Conservation (phyloP, 2,797 vertebrate species). For the Etheostoma perlongum region DNA sequence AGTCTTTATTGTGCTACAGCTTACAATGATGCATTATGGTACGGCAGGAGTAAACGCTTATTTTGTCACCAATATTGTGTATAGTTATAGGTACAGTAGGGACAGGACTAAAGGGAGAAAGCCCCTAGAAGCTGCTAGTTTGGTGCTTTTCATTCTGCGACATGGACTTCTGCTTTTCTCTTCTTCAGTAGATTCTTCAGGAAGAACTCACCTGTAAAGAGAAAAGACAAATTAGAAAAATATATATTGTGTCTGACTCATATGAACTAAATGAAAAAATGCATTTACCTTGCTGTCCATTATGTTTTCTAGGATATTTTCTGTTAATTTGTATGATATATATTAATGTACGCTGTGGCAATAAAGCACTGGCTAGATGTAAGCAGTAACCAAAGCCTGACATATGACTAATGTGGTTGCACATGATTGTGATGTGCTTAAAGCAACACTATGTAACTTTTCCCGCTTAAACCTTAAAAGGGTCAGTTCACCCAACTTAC, state of each 20-base stretch:
- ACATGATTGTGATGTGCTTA: not conserved
- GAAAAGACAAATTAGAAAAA: not conserved
- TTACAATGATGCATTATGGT: not conserved
- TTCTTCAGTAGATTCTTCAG: conserved; percentile 94
- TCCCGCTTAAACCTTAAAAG: not conserved
- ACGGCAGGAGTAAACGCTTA: not conserved
- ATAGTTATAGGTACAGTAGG: not conserved
- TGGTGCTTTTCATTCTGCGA: conserved; percentile 60
- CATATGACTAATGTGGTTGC: not conserved
- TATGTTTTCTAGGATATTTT: not conserved
- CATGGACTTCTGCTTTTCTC: conserved; percentile 84
- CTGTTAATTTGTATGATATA: not conserved
- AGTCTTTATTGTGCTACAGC: not conserved
- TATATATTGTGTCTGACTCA: not conserved
- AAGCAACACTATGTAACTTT: too few relatives aligned
- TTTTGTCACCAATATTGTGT: not conserved
- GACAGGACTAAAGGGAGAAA: not conserved
- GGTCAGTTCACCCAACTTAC: not conserved
- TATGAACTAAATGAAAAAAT: not conserved
- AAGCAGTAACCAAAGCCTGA: not conserved
- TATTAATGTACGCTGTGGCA: not conserved
- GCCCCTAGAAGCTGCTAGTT: not conserved
- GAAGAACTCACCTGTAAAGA: conserved; percentile 93
- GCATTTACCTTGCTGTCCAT: not conserved
- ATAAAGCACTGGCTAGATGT: not conserved